Evolutionary conservation across 2,797 vertebrate genomes (phyloP).

Genomic region (Lycodopsis pacificus): DNA sequence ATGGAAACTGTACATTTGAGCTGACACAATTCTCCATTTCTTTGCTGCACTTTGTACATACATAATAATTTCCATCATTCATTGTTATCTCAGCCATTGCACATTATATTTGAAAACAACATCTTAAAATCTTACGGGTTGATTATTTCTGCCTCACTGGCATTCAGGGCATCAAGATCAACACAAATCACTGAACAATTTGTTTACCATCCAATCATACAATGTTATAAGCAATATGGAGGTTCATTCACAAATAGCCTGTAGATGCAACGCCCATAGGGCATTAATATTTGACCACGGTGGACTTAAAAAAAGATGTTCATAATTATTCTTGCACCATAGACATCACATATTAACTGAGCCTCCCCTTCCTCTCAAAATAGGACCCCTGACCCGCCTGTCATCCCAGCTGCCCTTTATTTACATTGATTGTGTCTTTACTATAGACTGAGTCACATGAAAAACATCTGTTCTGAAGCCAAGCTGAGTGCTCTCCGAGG

Average conservation of each 20-base stretch:
- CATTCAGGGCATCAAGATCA: background rate
- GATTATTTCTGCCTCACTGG: conserved; percentile 20
- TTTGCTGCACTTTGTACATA: background rate
- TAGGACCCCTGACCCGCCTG: conserved; percentile 31
- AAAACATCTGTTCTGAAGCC: conserved; percentile 64
- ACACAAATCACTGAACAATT: conserved; percentile 12
- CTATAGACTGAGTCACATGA: conserved; percentile 48
- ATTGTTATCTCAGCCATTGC: background rate
- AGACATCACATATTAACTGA: conserved; percentile 1
- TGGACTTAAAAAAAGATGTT: background rate
- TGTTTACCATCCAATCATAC: background rate
- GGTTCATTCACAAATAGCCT: conserved; percentile 4
- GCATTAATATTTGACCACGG: background rate
- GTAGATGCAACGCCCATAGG: background rate
- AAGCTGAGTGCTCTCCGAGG: conserved; percentile 50
- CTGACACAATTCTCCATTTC: background rate
- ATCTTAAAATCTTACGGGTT: background rate
- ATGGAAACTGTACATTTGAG: background rate
- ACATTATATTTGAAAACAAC: background rate
- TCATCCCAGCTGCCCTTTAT: conserved; percentile 55
- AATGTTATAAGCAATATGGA: background rate
- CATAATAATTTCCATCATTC: background rate
- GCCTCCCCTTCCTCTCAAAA: conserved; percentile 19
- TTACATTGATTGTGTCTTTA: conserved; percentile 59
- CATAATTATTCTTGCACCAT: background rate